These are phyloP conservation scores for Oryctes rhinoceros DNA, from an alignment of 1,140 invertebrate species.

Conservation along the genomic window DNA sequence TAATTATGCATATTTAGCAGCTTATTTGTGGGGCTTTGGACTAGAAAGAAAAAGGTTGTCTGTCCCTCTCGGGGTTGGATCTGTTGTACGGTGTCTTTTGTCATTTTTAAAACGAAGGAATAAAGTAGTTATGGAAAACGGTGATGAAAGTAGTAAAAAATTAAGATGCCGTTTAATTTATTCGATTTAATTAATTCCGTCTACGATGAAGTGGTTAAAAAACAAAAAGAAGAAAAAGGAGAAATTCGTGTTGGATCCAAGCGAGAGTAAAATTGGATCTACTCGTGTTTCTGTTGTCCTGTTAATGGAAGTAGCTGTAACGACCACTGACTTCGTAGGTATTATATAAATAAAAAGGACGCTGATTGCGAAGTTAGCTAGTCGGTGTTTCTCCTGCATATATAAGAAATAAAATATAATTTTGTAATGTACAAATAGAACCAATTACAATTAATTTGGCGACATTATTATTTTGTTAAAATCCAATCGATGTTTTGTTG, in stretches of 20 bases:
- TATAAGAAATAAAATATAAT: too few relatives aligned
- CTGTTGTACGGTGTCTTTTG: neutral
- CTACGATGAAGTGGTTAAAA: neutral
- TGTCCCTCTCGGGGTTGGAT: neutral
- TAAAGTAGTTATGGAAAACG: neutral
- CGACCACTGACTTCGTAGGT: neutral
- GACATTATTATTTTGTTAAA: too few relatives aligned
- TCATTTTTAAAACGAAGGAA: neutral
- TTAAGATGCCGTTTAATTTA: too few relatives aligned
- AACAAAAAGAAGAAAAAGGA: too few relatives aligned
- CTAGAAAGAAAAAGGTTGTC: neutral
- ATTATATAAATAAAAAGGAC: neutral
- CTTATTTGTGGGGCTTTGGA: neutral
- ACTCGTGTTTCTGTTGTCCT: neutral
- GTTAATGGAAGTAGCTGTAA: conserved; percentile 19
- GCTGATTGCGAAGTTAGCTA: too few relatives aligned
- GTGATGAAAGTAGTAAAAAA: too few relatives aligned
- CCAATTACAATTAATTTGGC: too few relatives aligned
- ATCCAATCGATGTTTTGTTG: too few relatives aligned
- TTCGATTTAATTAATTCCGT: too few relatives aligned
- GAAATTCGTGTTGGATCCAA: too few relatives aligned
- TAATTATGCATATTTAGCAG: conserved; percentile 40
- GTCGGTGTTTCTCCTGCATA: too few relatives aligned
- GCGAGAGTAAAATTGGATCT: neutral
- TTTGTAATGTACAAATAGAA: too few relatives aligned